Evolutionary conservation across 1,140 invertebrate genomes (phyloP), one percentile per base, ranked within the genome.

Genomic region (Parasteatoda tepidariorum): DNA sequence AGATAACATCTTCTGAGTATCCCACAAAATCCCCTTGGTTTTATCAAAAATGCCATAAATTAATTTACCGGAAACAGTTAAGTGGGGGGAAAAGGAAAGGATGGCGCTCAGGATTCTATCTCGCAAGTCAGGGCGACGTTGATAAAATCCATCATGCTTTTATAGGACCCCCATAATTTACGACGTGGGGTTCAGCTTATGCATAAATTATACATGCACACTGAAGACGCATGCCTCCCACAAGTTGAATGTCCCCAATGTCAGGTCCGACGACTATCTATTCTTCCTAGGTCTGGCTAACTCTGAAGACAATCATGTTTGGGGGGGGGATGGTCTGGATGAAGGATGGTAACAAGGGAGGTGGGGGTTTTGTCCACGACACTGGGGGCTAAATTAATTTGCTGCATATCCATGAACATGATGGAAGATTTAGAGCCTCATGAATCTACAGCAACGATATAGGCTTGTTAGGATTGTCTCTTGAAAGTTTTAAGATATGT

Each of bases 381-480:
- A 67, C 33, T n/a, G 33, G 13, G 66, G 26, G 7, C 33, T 68
- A 68, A 68, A 68, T 68, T 68, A 68, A 68, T 68, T 68, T 68
- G 66, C 66, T 41, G 34, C 66, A 68, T 68, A 68, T 68, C 34
- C 66, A 18, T 5, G 33, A 6, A n/a, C n/a, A 31, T 68, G 66
- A 68, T 68, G 34, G 66, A 68, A 26, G 66, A 22, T 68, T 68
- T 59, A 38, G n/a, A 13, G 34, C 3, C 18, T 38, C 26, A 24
- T 5, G 30, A 30, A 64, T 64, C 26, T 59, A 59, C 5, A 24
- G 22, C 33, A 28, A 18, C 41, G 41, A 18, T 48, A 9, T 48
- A 30, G 61, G 24, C 5, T 24, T 24, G 24, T 22, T n/a, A n/a
- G n/a, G n/a, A n/a, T n/a, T n/a, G n/a, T n/a, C n/a, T n/a, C n/a